Percentiles rank a stretch among this genome's conserved stretches.
Conservation (phyloP, 2,888 invertebrate species). For the Orthosia gothica region DNA sequence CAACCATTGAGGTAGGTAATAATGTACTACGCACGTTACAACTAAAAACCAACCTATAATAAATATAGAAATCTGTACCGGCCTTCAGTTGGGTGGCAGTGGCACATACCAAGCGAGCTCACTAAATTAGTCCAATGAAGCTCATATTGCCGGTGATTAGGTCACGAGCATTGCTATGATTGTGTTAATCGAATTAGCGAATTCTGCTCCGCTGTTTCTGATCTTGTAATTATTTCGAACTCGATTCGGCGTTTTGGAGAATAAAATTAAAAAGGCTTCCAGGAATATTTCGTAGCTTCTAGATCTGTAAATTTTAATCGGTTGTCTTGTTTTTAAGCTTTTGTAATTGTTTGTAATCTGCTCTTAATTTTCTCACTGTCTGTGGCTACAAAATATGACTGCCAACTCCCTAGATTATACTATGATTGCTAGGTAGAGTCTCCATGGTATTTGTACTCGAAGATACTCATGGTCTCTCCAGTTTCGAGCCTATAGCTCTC, state of each 20-base stretch:
- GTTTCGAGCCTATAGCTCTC: no score
- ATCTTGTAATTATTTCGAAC: conserved; percentile 33
- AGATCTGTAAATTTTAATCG: not conserved
- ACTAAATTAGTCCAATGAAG: conserved; percentile 74
- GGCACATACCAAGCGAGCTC: conserved; percentile 54
- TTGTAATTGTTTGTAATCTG: not conserved
- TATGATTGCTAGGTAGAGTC: no score
- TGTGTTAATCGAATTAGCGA: conserved; percentile 76
- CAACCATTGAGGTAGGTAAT: no score
- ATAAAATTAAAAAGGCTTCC: not conserved
- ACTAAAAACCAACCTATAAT: conserved; percentile 2
- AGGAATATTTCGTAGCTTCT: no score
- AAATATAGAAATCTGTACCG: conserved; percentile 34
- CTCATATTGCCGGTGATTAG: conserved; percentile 72
- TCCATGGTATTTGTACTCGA: no score
- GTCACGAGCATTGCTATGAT: conserved; percentile 69
- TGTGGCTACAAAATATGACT: no score
- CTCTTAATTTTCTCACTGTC: no score
- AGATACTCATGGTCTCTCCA: no score
- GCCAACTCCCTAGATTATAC: no score
- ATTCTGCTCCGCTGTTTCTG: conserved; percentile 53
- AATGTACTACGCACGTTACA: no score
- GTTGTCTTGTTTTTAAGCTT: not conserved
- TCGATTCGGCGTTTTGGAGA: not conserved
- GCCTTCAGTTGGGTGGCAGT: conserved; percentile 33